Conservation (phyloP, 2,797 vertebrate genomes). For the Danio jaintianensis region DNA sequence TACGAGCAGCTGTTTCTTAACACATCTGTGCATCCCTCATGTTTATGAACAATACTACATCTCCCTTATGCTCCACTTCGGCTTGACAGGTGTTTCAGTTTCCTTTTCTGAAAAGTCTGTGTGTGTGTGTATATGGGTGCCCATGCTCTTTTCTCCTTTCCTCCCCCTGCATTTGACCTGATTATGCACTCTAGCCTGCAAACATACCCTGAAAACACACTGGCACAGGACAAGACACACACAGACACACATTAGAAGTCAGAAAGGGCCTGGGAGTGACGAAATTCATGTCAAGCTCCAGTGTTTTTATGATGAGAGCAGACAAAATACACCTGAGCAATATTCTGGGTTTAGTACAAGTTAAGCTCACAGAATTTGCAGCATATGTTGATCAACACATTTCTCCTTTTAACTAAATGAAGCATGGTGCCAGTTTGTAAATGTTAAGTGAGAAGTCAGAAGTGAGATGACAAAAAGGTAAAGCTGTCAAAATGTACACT, state of each 20-base stretch:
- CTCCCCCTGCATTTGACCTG: conserved; percentile 1
- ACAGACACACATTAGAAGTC: conserved; percentile 41
- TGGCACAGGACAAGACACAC: neutral
- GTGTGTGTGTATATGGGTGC: neutral
- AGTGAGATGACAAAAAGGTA: too few relatives aligned
- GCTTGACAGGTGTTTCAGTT: conserved; percentile 26
- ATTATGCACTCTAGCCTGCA: conserved; percentile 44
- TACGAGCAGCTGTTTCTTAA: conserved; percentile 19
- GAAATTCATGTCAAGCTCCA: conserved; percentile 42
- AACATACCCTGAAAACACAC: conserved; percentile 31
- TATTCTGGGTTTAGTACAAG: too few relatives aligned
- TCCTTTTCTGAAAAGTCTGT: conserved; percentile 15
- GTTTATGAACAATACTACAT: conserved; percentile 2
- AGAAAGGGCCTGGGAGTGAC: conserved; percentile 14
- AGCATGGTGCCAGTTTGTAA: too few relatives aligned
- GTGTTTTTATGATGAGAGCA: conserved; percentile 9
- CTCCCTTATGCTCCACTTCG: neutral
- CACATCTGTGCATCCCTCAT: conserved; percentile 21
- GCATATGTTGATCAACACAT: too few relatives aligned
- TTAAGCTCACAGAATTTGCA: too few relatives aligned
- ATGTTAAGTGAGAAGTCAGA: too few relatives aligned
- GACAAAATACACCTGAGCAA: neutral
- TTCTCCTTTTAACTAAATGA: too few relatives aligned
- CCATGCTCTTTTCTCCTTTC: conserved; percentile 24
- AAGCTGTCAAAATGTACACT: too few relatives aligned